A percentile compares a stretch with the other conserved stretches of the same genome.
These are phyloP conservation scores for Aegithalos caudatus DNA, from an alignment of 2,113 vertebrate species.

Conservation along the genomic window DNA sequence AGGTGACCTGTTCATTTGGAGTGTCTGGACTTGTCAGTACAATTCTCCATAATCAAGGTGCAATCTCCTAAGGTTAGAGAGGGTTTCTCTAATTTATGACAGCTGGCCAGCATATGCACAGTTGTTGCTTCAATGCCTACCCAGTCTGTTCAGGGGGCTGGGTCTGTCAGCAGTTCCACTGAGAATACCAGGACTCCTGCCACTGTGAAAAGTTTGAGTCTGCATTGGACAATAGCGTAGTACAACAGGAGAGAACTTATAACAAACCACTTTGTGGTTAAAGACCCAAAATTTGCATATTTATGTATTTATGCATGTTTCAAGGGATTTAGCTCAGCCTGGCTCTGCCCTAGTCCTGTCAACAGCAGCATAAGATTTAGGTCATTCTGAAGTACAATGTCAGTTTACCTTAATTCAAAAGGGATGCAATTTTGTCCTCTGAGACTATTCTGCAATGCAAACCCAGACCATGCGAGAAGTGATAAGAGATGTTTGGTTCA, in stretches of 20 bases:
- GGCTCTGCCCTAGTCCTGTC: neutral
- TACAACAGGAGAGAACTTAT: neutral
- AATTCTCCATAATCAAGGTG: neutral
- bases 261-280: neutral
- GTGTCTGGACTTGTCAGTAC: neutral
- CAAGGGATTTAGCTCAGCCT: neutral
- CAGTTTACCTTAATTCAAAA: neutral
- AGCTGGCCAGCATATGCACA: neutral
- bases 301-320: neutral
- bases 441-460: neutral
- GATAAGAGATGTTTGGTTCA: neutral
- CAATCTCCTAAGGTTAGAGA: neutral
- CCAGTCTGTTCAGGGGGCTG: neutral
- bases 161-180: neutral
- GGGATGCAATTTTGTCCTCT: neutral
- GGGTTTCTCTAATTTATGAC: neutral
- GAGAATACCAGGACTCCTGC: neutral
- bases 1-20: neutral
- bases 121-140: neutral
- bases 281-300: neutral
- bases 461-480: neutral
- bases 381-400: neutral
- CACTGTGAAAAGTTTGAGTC: neutral
- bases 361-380: neutral
- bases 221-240: neutral